A percentile compares a stretch with the other conserved stretches of the same genome.
Conservation (phyloP, 2,797 vertebrate species). For the Fundulus diaphanus region DNA sequence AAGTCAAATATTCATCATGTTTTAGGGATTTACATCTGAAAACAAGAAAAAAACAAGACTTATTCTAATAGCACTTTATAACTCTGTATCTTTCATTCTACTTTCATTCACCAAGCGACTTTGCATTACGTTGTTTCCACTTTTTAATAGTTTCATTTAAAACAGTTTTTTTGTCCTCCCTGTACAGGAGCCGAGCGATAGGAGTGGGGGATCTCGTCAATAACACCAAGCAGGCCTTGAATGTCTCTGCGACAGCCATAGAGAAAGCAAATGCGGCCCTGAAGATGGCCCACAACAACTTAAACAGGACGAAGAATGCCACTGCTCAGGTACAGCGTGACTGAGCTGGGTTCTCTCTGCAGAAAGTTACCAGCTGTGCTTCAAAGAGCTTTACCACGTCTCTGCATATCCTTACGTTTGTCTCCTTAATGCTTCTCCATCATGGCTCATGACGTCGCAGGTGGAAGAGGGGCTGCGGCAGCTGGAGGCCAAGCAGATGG, state of each 20-base stretch:
- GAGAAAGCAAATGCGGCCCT: slow-evolving; percentile 71
- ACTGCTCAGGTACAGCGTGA: slow-evolving; percentile 63
- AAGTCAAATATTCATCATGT: too few species aligned
- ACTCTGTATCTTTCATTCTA: too few species aligned
- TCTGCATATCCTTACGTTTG: not conserved
- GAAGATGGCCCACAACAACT: slow-evolving; percentile 61
- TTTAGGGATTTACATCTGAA: too few species aligned
- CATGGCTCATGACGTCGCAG: slow-evolving; percentile 55
- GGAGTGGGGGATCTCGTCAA: slow-evolving; percentile 66
- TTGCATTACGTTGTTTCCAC: not conserved
- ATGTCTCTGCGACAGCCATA: slow-evolving; percentile 65
- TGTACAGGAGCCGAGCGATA: slow-evolving; percentile 77
- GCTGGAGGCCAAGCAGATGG: slow-evolving; percentile 79
- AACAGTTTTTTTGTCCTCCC: not conserved
- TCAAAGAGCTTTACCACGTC: not conserved
- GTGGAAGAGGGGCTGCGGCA: slow-evolving; percentile 67
- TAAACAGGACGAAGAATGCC: slow-evolving; percentile 70
- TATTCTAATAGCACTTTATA: too few species aligned
- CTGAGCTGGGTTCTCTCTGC: not conserved
- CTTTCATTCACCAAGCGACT: too few species aligned
- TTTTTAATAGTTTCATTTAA: not conserved
- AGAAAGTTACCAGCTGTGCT: too few species aligned
- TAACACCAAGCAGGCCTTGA: slow-evolving; percentile 71
- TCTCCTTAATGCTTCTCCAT: not conserved
- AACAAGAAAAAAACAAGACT: too few species aligned